Evolutionary conservation across 2,888 invertebrate species (phyloP).

Genomic region (Bruchidius siliquastri): DNA sequence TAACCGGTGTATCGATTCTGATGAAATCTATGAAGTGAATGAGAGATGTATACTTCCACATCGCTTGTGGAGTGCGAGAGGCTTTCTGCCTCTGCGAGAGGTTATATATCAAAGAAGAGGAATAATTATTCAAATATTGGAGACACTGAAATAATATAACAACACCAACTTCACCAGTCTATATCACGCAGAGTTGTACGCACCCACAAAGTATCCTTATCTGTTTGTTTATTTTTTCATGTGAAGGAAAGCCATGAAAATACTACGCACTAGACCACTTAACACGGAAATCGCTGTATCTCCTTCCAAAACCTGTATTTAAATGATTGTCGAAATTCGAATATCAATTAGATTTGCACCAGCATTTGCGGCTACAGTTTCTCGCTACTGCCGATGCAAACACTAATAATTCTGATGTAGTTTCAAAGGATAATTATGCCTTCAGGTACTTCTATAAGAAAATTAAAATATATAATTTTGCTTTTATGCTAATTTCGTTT

Average conservation of each 20-base stretch:
- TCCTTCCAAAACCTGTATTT: background rate
- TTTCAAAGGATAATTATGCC: background rate
- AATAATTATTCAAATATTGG: no score
- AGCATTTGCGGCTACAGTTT: background rate
- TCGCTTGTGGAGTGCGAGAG: no score
- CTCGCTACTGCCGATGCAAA: background rate
- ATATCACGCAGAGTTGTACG: background rate
- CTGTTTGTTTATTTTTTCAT: background rate
- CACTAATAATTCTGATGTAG: background rate
- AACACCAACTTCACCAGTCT: background rate
- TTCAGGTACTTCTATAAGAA: background rate
- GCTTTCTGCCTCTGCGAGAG: no score
- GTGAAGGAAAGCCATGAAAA: background rate
- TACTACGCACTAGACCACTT: background rate
- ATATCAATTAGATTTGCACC: background rate
- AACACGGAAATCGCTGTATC: background rate
- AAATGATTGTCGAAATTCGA: background rate
- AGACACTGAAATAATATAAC: no score
- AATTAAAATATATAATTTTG: background rate
- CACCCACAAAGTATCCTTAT: background rate
- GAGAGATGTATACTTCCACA: no score
- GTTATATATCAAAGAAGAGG: no score
- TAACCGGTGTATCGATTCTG: no score
- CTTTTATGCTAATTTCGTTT: background rate
- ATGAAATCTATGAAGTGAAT: no score